Percentiles rank a stretch among this genome's conserved stretches.
These are phyloP conservation scores for Mareca penelope DNA, from an alignment of 2,797 vertebrate species.

Conservation along the genomic window DNA sequence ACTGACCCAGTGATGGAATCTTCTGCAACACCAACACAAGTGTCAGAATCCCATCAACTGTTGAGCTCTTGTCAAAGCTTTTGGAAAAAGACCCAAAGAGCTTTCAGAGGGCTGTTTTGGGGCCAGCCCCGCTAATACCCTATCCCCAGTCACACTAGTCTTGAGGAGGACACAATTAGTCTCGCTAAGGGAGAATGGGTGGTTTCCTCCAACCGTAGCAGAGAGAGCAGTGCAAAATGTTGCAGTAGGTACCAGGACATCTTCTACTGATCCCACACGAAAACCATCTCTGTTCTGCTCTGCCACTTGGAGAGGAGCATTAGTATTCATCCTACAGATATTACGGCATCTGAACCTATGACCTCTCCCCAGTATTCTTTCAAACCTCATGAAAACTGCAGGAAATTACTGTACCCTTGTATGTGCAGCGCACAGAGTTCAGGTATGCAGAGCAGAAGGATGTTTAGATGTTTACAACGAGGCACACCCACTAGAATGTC, in stretches of 20 bases:
- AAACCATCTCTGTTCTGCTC: not conserved
- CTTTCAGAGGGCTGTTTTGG: not conserved
- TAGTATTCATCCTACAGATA: not conserved
- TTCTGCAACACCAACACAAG: not conserved
- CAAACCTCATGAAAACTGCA: not conserved
- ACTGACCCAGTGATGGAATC: not conserved
- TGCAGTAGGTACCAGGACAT: not conserved
- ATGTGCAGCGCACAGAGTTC: not conserved
- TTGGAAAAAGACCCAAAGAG: not conserved
- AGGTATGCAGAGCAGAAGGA: not conserved
- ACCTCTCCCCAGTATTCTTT: not conserved
- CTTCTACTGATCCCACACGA: rapidly evolving
- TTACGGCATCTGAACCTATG: not conserved
- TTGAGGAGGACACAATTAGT: not conserved
- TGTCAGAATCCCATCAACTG: not conserved
- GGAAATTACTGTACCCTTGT: not conserved
- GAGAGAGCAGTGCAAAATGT: not conserved
- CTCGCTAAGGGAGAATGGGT: rapidly evolving
- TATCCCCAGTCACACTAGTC: not conserved
- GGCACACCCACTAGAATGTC: not conserved
- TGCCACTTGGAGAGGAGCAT: not conserved
- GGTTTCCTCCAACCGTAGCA: not conserved
- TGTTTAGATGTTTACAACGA: not conserved
- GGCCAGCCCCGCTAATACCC: not conserved
- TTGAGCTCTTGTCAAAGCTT: not conserved